phyloP scores from a whole-genome alignment of 2,113 vertebrate species.

The Oreotrochilus melanogaster region DNA sequence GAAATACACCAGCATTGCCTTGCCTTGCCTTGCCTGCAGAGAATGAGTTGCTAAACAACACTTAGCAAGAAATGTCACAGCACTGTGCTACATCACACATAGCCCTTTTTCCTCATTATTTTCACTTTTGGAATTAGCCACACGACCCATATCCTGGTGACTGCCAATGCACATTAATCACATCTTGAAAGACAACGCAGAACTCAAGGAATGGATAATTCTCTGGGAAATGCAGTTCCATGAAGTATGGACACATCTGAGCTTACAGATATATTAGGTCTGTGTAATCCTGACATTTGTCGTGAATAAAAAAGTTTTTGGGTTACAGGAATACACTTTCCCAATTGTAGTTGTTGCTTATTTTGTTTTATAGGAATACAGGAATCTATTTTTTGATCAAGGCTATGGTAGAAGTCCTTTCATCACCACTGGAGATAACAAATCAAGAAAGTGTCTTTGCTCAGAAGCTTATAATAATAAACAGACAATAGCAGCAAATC shows the following conservation, averaged over 20 bases:
- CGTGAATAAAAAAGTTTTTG: not conserved
- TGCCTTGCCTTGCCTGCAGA: not conserved
- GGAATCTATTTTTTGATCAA: not conserved
- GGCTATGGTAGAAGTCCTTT: not conserved
- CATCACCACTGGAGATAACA: not conserved
- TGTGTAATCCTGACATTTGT: not conserved
- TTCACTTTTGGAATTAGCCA: not conserved
- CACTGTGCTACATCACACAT: accelerated
- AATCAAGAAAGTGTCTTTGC: not conserved
- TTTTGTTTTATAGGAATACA: not conserved
- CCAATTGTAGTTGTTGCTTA: not conserved
- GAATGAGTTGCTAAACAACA: not conserved
- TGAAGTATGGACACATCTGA: not conserved
- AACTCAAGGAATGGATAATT: not conserved
- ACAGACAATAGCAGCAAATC: not conserved
- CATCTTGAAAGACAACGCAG: not conserved
- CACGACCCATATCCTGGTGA: not conserved
- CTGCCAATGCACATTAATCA: not conserved
- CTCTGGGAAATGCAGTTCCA: not conserved
- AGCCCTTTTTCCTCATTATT: not conserved
- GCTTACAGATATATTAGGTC: not conserved
- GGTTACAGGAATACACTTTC: not conserved
- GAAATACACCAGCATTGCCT: not conserved
- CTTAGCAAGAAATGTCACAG: not conserved
- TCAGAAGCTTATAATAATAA: not conserved